Evolutionary conservation across 2,113 vertebrate species (phyloP).

Genomic region (Rhinoderma darwinii): DNA sequence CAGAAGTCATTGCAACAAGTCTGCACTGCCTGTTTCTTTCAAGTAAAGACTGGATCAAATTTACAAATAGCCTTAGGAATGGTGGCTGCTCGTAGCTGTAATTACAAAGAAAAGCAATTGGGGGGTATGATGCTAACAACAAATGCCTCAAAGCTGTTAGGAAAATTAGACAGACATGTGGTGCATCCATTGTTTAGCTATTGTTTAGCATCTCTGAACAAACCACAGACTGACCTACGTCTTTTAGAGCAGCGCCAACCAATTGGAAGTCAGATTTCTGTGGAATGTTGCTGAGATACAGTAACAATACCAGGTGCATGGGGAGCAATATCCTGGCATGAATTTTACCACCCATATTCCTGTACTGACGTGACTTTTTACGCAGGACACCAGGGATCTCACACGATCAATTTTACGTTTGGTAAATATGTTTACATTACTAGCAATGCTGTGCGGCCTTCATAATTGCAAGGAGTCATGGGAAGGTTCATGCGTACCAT

Average conservation of each 20-base stretch:
- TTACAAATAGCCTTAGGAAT: conserved; percentile 26
- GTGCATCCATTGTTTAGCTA: conserved; percentile 42
- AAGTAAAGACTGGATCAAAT: conserved; percentile 6
- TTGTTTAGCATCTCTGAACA: conserved; percentile 27
- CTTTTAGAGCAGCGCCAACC: conserved; percentile 42
- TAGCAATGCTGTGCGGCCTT: conserved; percentile 69
- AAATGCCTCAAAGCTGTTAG: conserved; percentile 53
- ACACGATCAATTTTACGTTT: conserved; percentile 65
- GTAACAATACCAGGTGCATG: conserved; percentile 49
- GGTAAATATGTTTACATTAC: conserved; percentile 66
- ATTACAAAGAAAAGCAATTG: conserved; percentile 9
- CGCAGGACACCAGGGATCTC: conserved; percentile 41
- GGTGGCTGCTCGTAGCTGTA: conserved; percentile 12
- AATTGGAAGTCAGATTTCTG: conserved; percentile 21
- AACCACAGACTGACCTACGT: conserved; percentile 49
- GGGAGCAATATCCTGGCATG: conserved; percentile 3
- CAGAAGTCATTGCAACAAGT: background rate
- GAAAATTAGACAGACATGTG: conserved; percentile 34
- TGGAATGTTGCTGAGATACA: conserved; percentile 35
- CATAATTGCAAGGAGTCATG: conserved; percentile 71
- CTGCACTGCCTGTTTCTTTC: background rate
- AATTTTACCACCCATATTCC: conserved; percentile 30
- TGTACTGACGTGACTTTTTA: conserved; percentile 41
- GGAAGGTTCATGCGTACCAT: conserved; percentile 76
- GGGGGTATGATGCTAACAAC: conserved; percentile 26